Conservation (phyloP, 2,888 invertebrate genomes). For the Phyllotreta cruciferae region DNA sequence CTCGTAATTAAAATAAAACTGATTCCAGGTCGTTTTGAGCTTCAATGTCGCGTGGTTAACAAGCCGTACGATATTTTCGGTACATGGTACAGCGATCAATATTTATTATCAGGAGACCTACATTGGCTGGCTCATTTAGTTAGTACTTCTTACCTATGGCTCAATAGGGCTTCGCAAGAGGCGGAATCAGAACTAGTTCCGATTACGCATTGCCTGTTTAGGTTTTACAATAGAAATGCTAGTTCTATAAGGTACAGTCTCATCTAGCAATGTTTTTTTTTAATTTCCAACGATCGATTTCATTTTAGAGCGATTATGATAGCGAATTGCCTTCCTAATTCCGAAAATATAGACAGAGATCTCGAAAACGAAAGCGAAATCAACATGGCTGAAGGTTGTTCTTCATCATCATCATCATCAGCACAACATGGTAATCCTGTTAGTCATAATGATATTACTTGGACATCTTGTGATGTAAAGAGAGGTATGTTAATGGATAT, state of each 20-base stretch:
- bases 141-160: slow-evolving; percentile 77
- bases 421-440: slow-evolving; percentile 63
- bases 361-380: slow-evolving; percentile 46
- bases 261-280: not conserved
- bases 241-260: slow-evolving; percentile 71
- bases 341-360: slow-evolving; percentile 53
- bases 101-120: slow-evolving; percentile 81
- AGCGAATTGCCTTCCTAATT: slow-evolving; percentile 70
- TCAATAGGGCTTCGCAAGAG: slow-evolving; percentile 85
- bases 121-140: slow-evolving; percentile 79
- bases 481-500: slow-evolving; percentile 29
- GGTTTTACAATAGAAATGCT: slow-evolving; percentile 80
- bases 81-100: slow-evolving; percentile 86
- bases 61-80: slow-evolving; percentile 89
- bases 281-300: not conserved
- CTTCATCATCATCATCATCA: slow-evolving; percentile 24
- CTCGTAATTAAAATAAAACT: too few relatives aligned
- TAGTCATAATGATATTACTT: slow-evolving; percentile 62
- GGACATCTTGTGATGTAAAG: slow-evolving; percentile 35
- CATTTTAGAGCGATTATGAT: slow-evolving; percentile 69
- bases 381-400: slow-evolving; percentile 40
- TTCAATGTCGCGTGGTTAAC: slow-evolving; percentile 75
- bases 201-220: slow-evolving; percentile 73
- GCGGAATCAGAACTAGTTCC: slow-evolving; percentile 79
- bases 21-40: slow-evolving; percentile 69